Evolutionary conservation across 2,888 invertebrate species (phyloP).

Genomic region (Temnothorax ravouxi): DNA sequence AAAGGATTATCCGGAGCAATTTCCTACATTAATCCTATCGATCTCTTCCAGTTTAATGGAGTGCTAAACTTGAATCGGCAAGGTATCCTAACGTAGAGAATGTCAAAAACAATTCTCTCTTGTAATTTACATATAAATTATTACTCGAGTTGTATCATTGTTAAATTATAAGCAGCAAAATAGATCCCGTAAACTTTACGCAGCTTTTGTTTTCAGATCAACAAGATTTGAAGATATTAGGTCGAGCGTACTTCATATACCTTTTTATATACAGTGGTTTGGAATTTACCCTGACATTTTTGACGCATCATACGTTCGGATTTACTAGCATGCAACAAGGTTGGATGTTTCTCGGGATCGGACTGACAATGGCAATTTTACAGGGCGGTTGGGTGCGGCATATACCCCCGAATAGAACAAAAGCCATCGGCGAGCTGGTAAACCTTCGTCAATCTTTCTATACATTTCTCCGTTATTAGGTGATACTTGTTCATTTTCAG

Average conservation of each 20-base stretch:
- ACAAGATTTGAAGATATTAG: conserved; percentile 90
- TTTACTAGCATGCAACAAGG: conserved; percentile 99
- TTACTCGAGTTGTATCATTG: neutral
- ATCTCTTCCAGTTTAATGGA: conserved; percentile 88
- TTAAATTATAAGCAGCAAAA: neutral
- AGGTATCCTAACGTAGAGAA: conserved; percentile 78
- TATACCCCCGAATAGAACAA: conserved; percentile 91
- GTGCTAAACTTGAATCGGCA: conserved; percentile 84
- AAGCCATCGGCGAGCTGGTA: conserved; percentile 90
- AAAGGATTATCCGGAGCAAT: conserved; percentile 90
- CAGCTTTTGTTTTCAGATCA: conserved; percentile 87
- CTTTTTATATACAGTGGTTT: conserved; percentile 98
- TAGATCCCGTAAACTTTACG: neutral
- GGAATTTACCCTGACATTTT: conserved; percentile 98
- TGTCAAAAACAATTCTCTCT: neutral
- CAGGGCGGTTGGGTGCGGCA: conserved; percentile 96
- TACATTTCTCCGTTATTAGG: neutral
- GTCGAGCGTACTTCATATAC: conserved; percentile 95
- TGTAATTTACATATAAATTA: neutral
- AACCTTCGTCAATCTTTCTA: neutral
- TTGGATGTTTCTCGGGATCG: conserved; percentile 98
- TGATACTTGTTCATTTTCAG: neutral
- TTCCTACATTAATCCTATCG: conserved; percentile 89
- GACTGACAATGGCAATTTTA: conserved; percentile 95
- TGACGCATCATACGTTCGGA: conserved; percentile 96